These are phyloP conservation scores for Gadopsis bispinosus DNA, from an alignment of 2,797 vertebrate genomes.

Conservation along the genomic window DNA sequence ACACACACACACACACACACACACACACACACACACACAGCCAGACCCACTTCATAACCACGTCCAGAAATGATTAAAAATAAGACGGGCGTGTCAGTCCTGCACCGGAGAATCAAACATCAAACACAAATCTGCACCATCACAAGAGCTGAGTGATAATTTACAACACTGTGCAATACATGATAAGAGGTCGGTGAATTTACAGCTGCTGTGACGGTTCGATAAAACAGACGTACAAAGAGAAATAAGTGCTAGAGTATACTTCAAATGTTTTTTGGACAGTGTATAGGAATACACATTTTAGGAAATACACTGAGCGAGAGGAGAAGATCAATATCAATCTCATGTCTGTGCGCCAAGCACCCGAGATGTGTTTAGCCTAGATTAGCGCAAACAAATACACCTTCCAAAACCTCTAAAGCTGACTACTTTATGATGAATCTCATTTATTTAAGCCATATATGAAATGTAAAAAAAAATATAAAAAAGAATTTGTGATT, in stretches of 20 bases:
- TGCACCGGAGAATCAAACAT: slow-evolving; percentile 54
- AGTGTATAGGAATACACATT: background rate
- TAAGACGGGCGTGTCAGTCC: slow-evolving; percentile 38
- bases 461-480: too few species aligned
- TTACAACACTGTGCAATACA: slow-evolving; percentile 34
- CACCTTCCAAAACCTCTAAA: background rate
- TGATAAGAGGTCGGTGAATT: slow-evolving; percentile 4
- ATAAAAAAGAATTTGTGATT: background rate
- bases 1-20: slow-evolving; percentile 15
- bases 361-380: background rate
- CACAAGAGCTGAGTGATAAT: slow-evolving; percentile 11
- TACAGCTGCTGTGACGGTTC: slow-evolving; percentile 17
- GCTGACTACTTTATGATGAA: background rate
- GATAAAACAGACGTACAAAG: background rate
- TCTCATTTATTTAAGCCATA: background rate
- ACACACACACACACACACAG: slow-evolving; percentile 11
- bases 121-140: slow-evolving; percentile 14
- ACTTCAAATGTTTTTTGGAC: background rate
- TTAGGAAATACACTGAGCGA: background rate
- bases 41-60: slow-evolving; percentile 32
- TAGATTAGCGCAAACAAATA: background rate
- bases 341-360: background rate
- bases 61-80: slow-evolving; percentile 58
- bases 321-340: background rate
- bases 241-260: background rate